These are phyloP conservation scores for Operophtera brumata DNA, from an alignment of 2,888 invertebrate species.

Conservation along the genomic window DNA sequence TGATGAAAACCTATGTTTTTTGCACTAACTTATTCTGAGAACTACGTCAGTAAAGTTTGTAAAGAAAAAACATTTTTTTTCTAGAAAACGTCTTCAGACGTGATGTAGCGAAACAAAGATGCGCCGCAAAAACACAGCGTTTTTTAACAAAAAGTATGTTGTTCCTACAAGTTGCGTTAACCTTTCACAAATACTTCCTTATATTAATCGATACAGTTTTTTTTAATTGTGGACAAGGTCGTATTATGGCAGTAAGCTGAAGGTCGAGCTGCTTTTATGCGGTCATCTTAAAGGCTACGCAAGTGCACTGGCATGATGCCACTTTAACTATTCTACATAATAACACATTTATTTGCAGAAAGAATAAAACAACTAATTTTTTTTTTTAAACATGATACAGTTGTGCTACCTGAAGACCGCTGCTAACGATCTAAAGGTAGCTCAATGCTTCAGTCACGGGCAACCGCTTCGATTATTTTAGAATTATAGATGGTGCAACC, in stretches of 20 bases:
- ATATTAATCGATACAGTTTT: neutral
- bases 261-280: constrained; percentile 3
- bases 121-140: neutral
- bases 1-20: no score
- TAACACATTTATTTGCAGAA: no score
- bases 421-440: no score
- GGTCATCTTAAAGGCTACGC: constrained; percentile 25
- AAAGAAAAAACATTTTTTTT: no score
- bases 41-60: neutral
- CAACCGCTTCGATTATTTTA: constrained; percentile 40
- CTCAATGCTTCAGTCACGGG: constrained; percentile 51
- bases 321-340: constrained; percentile 1
- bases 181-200: constrained; percentile 13
- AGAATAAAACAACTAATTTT: no score
- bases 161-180: constrained; percentile 2
- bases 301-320: constrained; percentile 4
- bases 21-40: neutral
- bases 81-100: neutral
- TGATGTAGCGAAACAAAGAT: neutral
- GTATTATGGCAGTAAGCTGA: constrained; percentile 2
- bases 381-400: no score
- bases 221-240: constrained; percentile 19
- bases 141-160: neutral
- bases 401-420: no score
- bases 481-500: no score